Evolutionary conservation across 2,113 vertebrate species (phyloP).

Genomic region (Channa argus): DNA sequence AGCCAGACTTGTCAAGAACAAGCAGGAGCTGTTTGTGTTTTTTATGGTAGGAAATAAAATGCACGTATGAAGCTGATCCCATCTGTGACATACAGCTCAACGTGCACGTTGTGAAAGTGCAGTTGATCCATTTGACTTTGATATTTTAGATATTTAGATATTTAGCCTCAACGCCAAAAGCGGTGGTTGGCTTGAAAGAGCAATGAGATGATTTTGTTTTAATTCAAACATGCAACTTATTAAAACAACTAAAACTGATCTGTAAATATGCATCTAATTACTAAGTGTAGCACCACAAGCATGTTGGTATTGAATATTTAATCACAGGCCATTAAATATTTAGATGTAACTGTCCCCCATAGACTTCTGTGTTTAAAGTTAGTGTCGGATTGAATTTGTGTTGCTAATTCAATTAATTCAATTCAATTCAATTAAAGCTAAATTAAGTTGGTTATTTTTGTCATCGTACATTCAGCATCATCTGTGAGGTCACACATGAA

Average conservation of each 20-base stretch:
- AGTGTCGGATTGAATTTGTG: too few species aligned
- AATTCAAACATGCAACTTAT: slow-evolving; percentile 17
- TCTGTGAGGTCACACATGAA: too few species aligned
- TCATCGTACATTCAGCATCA: too few species aligned
- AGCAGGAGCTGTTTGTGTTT: background rate
- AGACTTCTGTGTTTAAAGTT: too few species aligned
- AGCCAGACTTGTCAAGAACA: background rate
- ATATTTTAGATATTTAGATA: background rate
- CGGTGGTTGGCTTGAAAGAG: background rate
- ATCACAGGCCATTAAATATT: too few species aligned
- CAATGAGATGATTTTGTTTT: slow-evolving; percentile 18
- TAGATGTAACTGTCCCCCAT: too few species aligned
- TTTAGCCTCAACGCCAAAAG: background rate
- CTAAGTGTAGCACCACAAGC: slow-evolving; percentile 27
- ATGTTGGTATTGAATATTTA: slow-evolving; percentile 4
- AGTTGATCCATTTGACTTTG: background rate
- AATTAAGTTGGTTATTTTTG: too few species aligned
- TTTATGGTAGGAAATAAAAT: slow-evolving; percentile 12
- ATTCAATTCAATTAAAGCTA: too few species aligned
- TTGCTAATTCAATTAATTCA: too few species aligned
- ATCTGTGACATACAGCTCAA: background rate
- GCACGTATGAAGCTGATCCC: background rate
- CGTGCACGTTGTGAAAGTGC: background rate
- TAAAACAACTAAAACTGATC: background rate
- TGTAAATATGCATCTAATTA: slow-evolving; percentile 13